These are phyloP conservation scores for Acanthurus leucopareius DNA, from an alignment of 2,797 vertebrate genomes.

Conservation along the genomic window DNA sequence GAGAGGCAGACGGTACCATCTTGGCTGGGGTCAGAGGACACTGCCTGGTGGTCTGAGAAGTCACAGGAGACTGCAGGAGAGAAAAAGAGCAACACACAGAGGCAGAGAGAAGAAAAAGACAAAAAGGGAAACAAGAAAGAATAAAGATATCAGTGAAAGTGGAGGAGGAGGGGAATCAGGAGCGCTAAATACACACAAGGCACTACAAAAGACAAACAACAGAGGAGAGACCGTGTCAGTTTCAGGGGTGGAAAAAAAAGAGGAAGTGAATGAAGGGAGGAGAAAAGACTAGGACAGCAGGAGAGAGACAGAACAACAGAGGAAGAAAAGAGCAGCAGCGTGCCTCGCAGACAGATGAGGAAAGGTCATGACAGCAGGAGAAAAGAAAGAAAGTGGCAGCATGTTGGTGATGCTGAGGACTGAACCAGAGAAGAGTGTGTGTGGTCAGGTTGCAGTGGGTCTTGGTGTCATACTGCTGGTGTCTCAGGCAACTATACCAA, in stretches of 20 bases:
- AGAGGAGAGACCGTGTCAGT: conserved; percentile 9
- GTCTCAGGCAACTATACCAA: neutral
- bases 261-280: conserved; percentile 10
- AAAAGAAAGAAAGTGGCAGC: conserved; percentile 47
- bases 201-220: conserved; percentile 4
- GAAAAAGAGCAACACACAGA: conserved; percentile 54
- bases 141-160: conserved; percentile 34
- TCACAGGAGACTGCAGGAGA: conserved; percentile 81
- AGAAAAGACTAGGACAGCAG: conserved; percentile 11
- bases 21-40: conserved; percentile 83
- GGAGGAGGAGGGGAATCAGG: neutral
- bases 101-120: conserved; percentile 19
- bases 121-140: conserved; percentile 25
- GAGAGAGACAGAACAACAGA: conserved; percentile 8
- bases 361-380: conserved; percentile 59
- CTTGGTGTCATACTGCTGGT: neutral
- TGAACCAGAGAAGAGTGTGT: conserved; percentile 32
- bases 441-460: conserved; percentile 21
- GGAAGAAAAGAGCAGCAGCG: conserved; percentile 51
- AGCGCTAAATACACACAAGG: conserved; percentile 10
- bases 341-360: conserved; percentile 56
- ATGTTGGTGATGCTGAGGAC: conserved; percentile 27
- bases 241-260: conserved; percentile 19
- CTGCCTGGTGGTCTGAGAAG: conserved; percentile 83
- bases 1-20: conserved; percentile 79